Conservation (phyloP, 1,140 invertebrate genomes). For the Drosophila sp. region DNA sequence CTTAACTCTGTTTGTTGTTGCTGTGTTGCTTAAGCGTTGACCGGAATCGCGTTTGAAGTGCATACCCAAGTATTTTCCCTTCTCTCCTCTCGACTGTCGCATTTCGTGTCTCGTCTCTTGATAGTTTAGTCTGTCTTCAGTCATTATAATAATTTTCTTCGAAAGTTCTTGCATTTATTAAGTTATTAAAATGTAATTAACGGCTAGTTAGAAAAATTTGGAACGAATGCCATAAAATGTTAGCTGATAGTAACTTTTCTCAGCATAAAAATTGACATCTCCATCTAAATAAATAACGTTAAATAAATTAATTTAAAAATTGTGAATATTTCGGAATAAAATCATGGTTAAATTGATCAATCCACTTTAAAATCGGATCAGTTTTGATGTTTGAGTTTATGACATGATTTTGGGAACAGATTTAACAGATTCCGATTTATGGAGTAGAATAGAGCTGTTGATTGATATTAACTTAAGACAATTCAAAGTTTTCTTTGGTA, state of each 20-base stretch:
- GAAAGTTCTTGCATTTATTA: conserved; percentile 73
- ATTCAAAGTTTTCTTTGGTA: too few species aligned
- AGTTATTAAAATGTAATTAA: conserved; percentile 78
- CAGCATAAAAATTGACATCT: too few species aligned
- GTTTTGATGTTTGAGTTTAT: too few species aligned
- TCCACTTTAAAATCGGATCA: too few species aligned
- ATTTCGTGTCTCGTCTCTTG: not conserved
- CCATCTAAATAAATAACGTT: too few species aligned
- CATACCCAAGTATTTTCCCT: conserved; percentile 10
- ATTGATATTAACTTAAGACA: too few species aligned
- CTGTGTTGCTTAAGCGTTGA: conserved; percentile 51
- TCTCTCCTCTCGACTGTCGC: not conserved
- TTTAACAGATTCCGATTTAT: too few species aligned
- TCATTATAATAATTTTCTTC: conserved; percentile 67
- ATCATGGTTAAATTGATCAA: not conserved
- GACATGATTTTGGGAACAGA: too few species aligned
- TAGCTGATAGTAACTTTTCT: conserved; percentile 51
- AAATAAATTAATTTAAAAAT: too few species aligned
- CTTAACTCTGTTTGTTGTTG: conserved; percentile 29
- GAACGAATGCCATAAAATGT: conserved; percentile 46
- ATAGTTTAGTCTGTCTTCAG: conserved; percentile 41
- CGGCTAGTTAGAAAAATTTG: conserved; percentile 36
- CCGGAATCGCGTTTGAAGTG: conserved; percentile 68
- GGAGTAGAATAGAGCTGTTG: too few species aligned
- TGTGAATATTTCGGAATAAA: too few species aligned